phyloP scores from a whole-genome alignment of 2,888 invertebrate species.

The Sinotaia quadrata region DNA sequence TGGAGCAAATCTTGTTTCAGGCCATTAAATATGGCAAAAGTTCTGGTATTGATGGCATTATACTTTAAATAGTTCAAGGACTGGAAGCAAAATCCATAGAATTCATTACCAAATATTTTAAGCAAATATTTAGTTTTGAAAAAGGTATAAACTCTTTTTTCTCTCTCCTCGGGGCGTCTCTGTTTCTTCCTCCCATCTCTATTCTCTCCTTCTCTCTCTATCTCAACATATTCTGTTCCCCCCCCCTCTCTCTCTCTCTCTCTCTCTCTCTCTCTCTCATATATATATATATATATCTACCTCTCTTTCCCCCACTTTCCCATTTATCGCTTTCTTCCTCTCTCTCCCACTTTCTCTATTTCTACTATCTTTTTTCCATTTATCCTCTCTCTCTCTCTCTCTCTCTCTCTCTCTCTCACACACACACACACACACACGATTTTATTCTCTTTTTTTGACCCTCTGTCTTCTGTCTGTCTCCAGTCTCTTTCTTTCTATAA shows the following conservation, averaged over 20 bases:
- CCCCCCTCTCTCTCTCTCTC: slow-evolving; percentile 7
- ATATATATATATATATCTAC: not conserved
- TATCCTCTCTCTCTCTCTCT: not conserved
- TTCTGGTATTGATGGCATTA: too few species aligned
- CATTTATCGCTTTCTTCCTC: not conserved
- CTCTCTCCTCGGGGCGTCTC: not conserved
- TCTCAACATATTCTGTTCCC: not conserved
- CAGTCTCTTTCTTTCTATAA: not conserved
- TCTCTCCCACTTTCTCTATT: not conserved
- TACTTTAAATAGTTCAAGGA: too few species aligned
- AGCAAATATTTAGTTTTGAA: too few species aligned
- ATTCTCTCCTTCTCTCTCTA: not conserved
- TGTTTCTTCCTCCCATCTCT: not conserved
- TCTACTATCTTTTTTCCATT: not conserved
- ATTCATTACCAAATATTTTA: too few species aligned
- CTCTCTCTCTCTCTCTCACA: not conserved
- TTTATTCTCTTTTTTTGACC: not conserved
- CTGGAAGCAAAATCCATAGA: too few species aligned
- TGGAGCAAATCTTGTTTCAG: too few species aligned
- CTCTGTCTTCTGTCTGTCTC: not conserved
- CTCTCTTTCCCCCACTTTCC: not conserved
- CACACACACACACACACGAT: too few species aligned
- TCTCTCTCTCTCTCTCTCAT: not conserved
- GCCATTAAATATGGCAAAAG: too few species aligned
- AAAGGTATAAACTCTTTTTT: too few species aligned